Base-by-base conservation (phyloP, 30 jellyfish, hydroid and myxozoan genomes). In the Hydra vulgaris region DNA sequence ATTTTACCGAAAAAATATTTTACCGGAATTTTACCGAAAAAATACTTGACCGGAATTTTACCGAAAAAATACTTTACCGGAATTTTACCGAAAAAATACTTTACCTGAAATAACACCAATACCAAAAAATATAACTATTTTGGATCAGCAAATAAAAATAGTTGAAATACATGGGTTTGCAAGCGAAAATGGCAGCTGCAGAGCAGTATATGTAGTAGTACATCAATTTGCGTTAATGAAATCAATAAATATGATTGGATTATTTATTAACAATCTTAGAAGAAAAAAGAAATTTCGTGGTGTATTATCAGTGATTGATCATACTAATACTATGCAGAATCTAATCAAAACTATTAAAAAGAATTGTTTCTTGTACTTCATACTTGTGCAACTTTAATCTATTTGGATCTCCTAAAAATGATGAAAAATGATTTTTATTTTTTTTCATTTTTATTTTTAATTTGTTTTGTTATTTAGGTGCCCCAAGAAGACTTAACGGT, bases 141-240 rank as follows among this genome's bases (percentile, higher is more conserved):
- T 26, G 54, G 66, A 70, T 25, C 81, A 68, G 8, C 26, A 73
- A 19, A 68, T 89, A 18, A 18, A 76, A 17, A 21, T 27, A 15
- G 24, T 89, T 22, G 91, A 84, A 70, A 53, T 84, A 0, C 92
- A 89, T 72, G 88, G 91, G 19, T 84, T 89, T 25, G 96, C 95
- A 27, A 79, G 96, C 74, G 25, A 21, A 21, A n/a, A 25, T 24
- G 96, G 95, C n/a, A 61, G 87, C 56, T 88, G 80, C 66, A 16
- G 79, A 15, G 95, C 88, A 16, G 27, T 84, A 7, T n/a, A n/a
- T n/a, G n/a, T 80, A 25, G 94, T 89, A 40, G 94, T 61, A 15
- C 74, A 53, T 19, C 95, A 89, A 77, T 66, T 79, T 25, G 94
- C 23, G 82, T 71, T 15, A 73, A 54, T 40, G 27, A 24, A 54